Base-by-base conservation (phyloP, 2,888 invertebrate genomes). In the Metalampra italica region DNA sequence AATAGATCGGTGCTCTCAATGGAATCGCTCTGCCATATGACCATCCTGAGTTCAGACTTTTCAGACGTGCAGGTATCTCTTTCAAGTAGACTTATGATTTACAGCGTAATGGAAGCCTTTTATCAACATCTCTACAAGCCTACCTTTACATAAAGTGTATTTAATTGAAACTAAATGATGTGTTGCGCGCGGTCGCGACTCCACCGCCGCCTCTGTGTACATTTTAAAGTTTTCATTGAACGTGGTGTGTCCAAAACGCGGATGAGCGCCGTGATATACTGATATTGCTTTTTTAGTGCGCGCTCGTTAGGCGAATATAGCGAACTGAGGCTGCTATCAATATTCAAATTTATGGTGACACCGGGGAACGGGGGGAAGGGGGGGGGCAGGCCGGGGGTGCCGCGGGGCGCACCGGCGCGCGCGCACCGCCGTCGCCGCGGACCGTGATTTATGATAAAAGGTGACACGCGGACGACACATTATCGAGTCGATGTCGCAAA, bases 231-330 rank as follows among this genome's bases (percentile, higher is more conserved):
- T 75, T 79, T 76, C 79, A 78, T 71, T 74, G 77, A 76, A 72
- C 64, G 68, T 61, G 65, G 64, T 63, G 72, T 74, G 72, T 73
- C 78, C 77, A 58, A 80, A 78, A 76, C 72, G 78, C 79, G 76
- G 82, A 82, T 78, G 80, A 74, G 71, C 69, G 54, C 54, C 43
- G 82, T 88, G 83, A 87, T 85, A 82, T 87, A 87, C 81, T 78
- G 87, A 76, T 82, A 85, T 83, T 77, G 74, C 72, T 76, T 80
- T 79, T 81, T 78, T 80, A 75, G 75, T 73, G 75, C 68, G 59
- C 68, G 75, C 75, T 84, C 78, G 82, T 85, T 85, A 82, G 75
- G 64, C 72, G 72, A 73, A 71, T 73, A 66, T 78, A 71, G 81
- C 79, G 64, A 82, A 78, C 73, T 63, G 57, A 57, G 58, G 62